Percentiles rank a stretch among this genome's conserved stretches.
phyloP scores from a whole-genome alignment of 2,797 vertebrate genomes.

The Hippopotamyrus pictus region DNA sequence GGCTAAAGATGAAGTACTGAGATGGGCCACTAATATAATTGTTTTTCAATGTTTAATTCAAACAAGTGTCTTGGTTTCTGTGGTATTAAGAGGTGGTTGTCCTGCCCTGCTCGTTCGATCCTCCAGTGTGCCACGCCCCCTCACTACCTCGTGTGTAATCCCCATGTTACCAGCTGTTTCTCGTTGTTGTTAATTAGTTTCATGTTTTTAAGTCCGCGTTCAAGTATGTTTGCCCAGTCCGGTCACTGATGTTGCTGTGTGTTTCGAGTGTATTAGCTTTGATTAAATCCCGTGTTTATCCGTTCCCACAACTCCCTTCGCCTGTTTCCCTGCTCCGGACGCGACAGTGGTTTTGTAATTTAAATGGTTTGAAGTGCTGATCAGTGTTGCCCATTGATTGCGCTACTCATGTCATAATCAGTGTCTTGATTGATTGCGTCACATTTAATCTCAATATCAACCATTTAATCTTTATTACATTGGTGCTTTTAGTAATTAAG shows the following conservation, averaged over 20 bases:
- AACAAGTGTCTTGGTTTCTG: not conserved
- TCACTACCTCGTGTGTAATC: not conserved
- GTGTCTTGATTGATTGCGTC: conserved; percentile 5
- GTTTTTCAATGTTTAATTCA: not conserved
- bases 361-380: not conserved
- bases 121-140: not conserved
- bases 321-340: not conserved
- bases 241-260: not conserved
- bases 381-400: not conserved
- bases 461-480: conserved; percentile 8
- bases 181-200: not conserved
- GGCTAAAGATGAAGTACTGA: not conserved
- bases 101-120: not conserved
- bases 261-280: not conserved
- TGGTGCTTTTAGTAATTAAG: conserved; percentile 7
- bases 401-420: not conserved
- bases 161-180: not conserved
- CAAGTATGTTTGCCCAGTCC: not conserved
- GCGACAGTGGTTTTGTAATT: not conserved
- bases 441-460: not conserved
- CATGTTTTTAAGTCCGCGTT: not conserved
- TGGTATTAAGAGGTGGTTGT: not conserved
- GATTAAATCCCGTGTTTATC: not conserved
- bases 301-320: not conserved
- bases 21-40: not conserved